Evolutionary conservation across 2,113 vertebrate species (phyloP).

Genomic region (Piaya cayana): DNA sequence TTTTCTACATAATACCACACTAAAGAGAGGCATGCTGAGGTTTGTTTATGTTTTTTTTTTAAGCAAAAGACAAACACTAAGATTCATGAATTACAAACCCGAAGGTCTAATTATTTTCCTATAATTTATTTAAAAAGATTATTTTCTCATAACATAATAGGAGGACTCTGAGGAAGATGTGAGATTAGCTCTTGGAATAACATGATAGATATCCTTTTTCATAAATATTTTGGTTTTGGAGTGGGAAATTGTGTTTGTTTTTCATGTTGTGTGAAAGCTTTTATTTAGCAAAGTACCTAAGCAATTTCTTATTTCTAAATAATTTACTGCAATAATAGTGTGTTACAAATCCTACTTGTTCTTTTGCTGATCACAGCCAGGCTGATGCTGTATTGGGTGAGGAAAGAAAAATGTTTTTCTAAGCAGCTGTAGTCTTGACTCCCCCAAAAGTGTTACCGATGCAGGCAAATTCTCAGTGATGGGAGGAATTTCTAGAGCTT

Average conservation of each 20-base stretch:
- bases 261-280: neutral
- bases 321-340: neutral
- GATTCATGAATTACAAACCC: neutral
- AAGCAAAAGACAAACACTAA: neutral
- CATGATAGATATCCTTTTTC: neutral
- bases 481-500: neutral
- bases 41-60: neutral
- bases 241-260: neutral
- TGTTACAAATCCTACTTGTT: neutral
- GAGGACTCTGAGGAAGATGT: neutral
- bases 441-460: fast-evolving
- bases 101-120: neutral
- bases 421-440: neutral
- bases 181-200: neutral
- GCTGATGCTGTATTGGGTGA: neutral
- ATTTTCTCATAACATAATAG: neutral
- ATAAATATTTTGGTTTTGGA: neutral
- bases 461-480: neutral
- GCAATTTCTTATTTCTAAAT: neutral
- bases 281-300: neutral
- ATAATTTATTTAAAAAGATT: neutral
- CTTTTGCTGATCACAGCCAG: neutral
- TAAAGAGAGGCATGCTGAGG: neutral
- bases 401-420: neutral
- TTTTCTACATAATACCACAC: neutral